These are phyloP conservation scores for Drosophila pruinosa DNA, from an alignment of 1,140 invertebrate genomes.

Conservation along the genomic window DNA sequence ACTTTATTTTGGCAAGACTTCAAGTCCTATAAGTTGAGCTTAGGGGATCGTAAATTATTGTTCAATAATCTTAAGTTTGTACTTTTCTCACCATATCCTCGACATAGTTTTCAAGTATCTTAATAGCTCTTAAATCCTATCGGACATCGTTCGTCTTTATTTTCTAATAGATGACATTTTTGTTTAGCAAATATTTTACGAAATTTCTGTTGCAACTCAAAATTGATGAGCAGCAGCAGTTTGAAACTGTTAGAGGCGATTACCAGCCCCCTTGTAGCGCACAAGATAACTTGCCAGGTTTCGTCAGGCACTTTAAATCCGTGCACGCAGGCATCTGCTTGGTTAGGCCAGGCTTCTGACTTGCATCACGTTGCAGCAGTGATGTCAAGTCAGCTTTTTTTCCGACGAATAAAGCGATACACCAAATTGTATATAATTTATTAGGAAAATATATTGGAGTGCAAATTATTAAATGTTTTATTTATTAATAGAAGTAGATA, in stretches of 20 bases:
- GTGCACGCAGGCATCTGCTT: slow-evolving; percentile 46
- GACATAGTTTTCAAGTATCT: too few relatives aligned
- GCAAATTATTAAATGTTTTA: too few relatives aligned
- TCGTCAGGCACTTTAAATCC: slow-evolving; percentile 63
- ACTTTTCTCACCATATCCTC: too few relatives aligned
- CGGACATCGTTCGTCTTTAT: not conserved
- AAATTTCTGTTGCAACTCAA: slow-evolving; percentile 24
- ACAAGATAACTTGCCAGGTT: slow-evolving; percentile 51
- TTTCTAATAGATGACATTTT: slow-evolving; percentile 4
- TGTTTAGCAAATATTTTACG: slow-evolving; percentile 28
- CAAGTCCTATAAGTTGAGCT: too few relatives aligned
- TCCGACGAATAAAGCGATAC: too few relatives aligned
- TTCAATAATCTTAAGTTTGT: too few relatives aligned
- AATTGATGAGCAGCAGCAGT: slow-evolving; percentile 57
- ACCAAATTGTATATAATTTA: too few relatives aligned
- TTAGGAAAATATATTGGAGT: too few relatives aligned
- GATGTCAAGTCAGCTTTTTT: too few relatives aligned
- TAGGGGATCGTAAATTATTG: too few relatives aligned
- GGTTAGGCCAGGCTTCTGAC: not conserved
- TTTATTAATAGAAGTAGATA: too few relatives aligned
- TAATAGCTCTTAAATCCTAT: not conserved
- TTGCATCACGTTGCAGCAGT: slow-evolving; percentile 38
- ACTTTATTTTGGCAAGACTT: not conserved
- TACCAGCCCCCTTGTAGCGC: slow-evolving; percentile 2
- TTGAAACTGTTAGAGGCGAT: slow-evolving; percentile 31